Percentiles rank a stretch among this genome's conserved stretches.
These are phyloP conservation scores for Octonoba sinensis DNA, from an alignment of 2,888 invertebrate genomes.

Conservation along the genomic window DNA sequence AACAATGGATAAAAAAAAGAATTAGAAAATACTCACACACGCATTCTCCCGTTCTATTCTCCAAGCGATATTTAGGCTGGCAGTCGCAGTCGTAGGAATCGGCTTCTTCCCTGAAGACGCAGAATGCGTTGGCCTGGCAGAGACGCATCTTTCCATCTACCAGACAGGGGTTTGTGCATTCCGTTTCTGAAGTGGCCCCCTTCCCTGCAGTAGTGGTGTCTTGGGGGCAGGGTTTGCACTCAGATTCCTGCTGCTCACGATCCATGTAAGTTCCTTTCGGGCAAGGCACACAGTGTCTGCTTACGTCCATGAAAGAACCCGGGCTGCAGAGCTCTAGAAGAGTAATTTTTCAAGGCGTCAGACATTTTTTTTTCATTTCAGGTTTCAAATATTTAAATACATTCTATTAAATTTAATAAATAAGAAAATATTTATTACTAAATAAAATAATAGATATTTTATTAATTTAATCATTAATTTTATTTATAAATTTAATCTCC, in stretches of 20 bases:
- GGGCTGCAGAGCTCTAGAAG: slow-evolving; percentile 73
- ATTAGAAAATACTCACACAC: slow-evolving; percentile 72
- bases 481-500: too few species aligned
- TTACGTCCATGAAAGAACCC: slow-evolving; percentile 86
- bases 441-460: neutral
- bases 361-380: too few species aligned
- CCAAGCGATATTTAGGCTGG: slow-evolving; percentile 82
- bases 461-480: too few species aligned
- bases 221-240: slow-evolving; percentile 87
- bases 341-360: slow-evolving; percentile 71
- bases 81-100: slow-evolving; percentile 91
- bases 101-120: slow-evolving; percentile 84
- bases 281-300: slow-evolving; percentile 88
- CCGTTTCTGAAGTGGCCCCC: slow-evolving; percentile 83
- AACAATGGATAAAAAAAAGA: too few species aligned
- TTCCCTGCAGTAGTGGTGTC: slow-evolving; percentile 88
- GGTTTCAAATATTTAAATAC: too few species aligned
- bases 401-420: neutral
- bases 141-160: slow-evolving; percentile 80
- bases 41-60: slow-evolving; percentile 73
- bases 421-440: neutral
- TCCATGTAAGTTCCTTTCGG: slow-evolving; percentile 92
- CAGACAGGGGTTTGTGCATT: slow-evolving; percentile 92
- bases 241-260: slow-evolving; percentile 84
- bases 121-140: slow-evolving; percentile 89